A percentile compares a stretch with the other conserved stretches of the same genome.
These are phyloP conservation scores for Chymomyza amoena DNA, from an alignment of 2,888 invertebrate species.

Conservation along the genomic window DNA sequence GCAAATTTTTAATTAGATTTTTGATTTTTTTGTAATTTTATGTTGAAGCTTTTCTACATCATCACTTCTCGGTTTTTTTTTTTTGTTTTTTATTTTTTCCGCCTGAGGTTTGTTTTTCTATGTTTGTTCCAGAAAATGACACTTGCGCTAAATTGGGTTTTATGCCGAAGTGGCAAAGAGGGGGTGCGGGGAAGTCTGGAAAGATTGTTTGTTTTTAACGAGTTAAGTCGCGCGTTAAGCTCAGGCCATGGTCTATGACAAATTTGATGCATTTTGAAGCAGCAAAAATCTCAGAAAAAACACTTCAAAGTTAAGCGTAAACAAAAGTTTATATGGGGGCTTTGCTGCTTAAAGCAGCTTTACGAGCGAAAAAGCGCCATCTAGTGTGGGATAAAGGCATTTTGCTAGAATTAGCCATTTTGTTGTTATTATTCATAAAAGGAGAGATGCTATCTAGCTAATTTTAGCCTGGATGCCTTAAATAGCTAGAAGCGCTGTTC, in stretches of 20 bases:
- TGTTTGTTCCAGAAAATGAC: constrained; percentile 56
- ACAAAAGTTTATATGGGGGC: neutral
- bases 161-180: neutral
- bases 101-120: constrained; percentile 57
- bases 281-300: neutral
- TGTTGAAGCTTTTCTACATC: neutral
- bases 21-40: constrained; percentile 50
- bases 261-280: constrained; percentile 23
- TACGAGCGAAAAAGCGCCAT: neutral
- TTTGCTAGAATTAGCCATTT: too few species aligned
- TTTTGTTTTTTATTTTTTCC: neutral
- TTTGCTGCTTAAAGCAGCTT: too few species aligned
- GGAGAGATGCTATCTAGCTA: too few species aligned
- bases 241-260: constrained; percentile 56
- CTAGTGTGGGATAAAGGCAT: neutral
- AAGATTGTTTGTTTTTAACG: constrained; percentile 40
- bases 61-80: constrained; percentile 9
- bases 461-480: too few species aligned
- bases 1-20: constrained; percentile 71
- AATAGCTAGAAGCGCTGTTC: too few species aligned
- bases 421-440: too few species aligned
- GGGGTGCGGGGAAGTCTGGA: neutral
- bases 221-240: constrained; percentile 47
- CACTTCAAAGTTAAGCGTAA: neutral
- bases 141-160: constrained; percentile 53